Base-by-base conservation (phyloP, 2,113 vertebrate genomes). In the Talpa occidentalis region DNA sequence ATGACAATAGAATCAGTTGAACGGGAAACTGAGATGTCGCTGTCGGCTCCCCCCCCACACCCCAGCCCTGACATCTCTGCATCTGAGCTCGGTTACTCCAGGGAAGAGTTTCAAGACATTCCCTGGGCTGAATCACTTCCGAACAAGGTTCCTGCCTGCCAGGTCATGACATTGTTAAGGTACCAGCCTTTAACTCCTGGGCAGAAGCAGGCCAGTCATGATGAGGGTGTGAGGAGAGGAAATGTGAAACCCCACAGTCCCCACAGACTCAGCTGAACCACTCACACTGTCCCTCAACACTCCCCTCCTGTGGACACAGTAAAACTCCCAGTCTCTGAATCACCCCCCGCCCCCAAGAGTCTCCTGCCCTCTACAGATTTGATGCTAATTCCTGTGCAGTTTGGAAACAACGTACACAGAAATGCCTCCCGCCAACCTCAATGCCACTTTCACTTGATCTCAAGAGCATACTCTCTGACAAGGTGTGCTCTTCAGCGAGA, bases 401-500 rank as follows among this genome's bases (percentile, higher is more conserved):
- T 9, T 26, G 32, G 2, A 5, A 42, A 69, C 10, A 21, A 37
- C 42, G 1, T 5, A 7, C 64, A 56, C 37, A 32, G 2, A 14
- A 52, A 49, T 12, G 26, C 89, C 87, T 10, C 35, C 1, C 0
- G 26, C 2, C 5, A 85, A n/a, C 24, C 40, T 16, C 6, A 16
- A 2, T 15, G 10, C 49, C 35, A 24, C 10, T 67, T 54, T 60
- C 35, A 37, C 37, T 16, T 62, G 59, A 81, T 47, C 44, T 56
- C 78, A 69, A 62, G 42, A 91, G 73, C 73, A 91, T 86, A 77
- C 21, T 15, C 52, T 62, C 64, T 40, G 54, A 44, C 73, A 40
- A 79, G 30, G 10, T 26, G 17, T 0, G 6, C 19, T 30, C 54
- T 47, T 72, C 66, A 44, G 10, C 2, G 54, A 78, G 60, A 73